Evolutionary conservation across 2,888 invertebrate genomes (phyloP).

Genomic region (Globia sparganii): DNA sequence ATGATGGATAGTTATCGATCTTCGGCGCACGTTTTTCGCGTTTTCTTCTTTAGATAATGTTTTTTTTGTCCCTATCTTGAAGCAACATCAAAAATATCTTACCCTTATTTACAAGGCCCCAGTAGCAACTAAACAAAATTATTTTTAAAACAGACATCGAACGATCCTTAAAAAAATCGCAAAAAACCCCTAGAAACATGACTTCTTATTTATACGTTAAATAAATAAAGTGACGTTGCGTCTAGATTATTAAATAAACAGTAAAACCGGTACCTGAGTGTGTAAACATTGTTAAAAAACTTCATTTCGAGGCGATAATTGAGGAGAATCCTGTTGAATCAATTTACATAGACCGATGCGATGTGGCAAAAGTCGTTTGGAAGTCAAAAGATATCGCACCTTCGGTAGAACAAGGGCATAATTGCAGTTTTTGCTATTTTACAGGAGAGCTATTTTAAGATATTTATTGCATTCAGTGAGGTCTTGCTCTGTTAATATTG

Average conservation of each 20-base stretch:
- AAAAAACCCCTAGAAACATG: slow-evolving; percentile 52
- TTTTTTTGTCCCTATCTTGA: neutral
- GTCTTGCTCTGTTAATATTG: too few species aligned
- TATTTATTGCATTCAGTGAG: too few species aligned
- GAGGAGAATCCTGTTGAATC: slow-evolving; percentile 74
- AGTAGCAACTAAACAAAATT: neutral
- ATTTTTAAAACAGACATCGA: neutral
- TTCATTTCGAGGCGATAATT: slow-evolving; percentile 75
- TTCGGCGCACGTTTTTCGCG: neutral
- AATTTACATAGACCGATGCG: slow-evolving; percentile 71
- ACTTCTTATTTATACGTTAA: slow-evolving; percentile 57
- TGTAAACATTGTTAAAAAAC: slow-evolving; percentile 74
- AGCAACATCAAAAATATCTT: slow-evolving; percentile 1
- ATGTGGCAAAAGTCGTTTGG: slow-evolving; percentile 72
- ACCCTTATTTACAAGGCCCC: slow-evolving; percentile 2
- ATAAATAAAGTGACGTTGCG: slow-evolving; percentile 58
- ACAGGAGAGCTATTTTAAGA: too few species aligned
- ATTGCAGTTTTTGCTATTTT: too few species aligned
- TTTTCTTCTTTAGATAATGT: neutral
- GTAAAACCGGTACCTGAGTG: slow-evolving; percentile 72
- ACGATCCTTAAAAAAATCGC: slow-evolving; percentile 38
- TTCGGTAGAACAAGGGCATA: too few species aligned
- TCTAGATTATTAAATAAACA: slow-evolving; percentile 67
- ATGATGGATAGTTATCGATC: neutral
- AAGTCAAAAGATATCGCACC: too few species aligned